Percentiles rank a stretch among this genome's conserved stretches.
Conservation (phyloP, 2,113 vertebrate species). For the Edolisoma coerulescens region DNA sequence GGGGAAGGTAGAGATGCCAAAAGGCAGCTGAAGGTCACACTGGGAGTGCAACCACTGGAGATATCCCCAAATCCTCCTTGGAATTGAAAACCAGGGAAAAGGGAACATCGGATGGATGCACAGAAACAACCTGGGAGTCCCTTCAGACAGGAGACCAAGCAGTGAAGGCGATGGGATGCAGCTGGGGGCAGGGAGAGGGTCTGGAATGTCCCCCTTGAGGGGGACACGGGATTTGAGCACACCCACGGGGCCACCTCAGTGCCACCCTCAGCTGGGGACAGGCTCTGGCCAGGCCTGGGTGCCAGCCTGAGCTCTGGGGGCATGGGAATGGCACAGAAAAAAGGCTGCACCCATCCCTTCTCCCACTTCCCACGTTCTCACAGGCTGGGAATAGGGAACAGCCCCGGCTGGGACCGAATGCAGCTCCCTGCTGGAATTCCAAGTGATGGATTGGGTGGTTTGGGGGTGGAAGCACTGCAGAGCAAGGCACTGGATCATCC, state of each 20-base stretch:
- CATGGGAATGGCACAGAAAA: rapidly evolving
- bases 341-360: rapidly evolving
- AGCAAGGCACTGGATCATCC: rapidly evolving
- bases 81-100: not conserved
- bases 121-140: not conserved
- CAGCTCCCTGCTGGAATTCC: not conserved
- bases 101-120: not conserved
- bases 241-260: not conserved
- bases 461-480: not conserved
- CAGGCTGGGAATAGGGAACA: not conserved
- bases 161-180: not conserved
- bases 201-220: not conserved
- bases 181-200: not conserved
- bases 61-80: not conserved
- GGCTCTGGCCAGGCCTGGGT: not conserved
- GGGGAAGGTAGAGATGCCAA: not conserved
- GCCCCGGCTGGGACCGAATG: rapidly evolving
- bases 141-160: not conserved
- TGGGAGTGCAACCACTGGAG: not conserved
- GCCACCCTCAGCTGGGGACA: not conserved
- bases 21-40: not conserved
- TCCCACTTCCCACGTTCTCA: not conserved
- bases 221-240: not conserved
- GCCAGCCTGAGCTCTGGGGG: not conserved
- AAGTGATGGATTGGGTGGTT: rapidly evolving